A percentile compares a stretch with the other conserved stretches of the same genome.
Evolutionary conservation across 2,888 invertebrate genomes (phyloP).

Genomic region (Drosophila rellima): DNA sequence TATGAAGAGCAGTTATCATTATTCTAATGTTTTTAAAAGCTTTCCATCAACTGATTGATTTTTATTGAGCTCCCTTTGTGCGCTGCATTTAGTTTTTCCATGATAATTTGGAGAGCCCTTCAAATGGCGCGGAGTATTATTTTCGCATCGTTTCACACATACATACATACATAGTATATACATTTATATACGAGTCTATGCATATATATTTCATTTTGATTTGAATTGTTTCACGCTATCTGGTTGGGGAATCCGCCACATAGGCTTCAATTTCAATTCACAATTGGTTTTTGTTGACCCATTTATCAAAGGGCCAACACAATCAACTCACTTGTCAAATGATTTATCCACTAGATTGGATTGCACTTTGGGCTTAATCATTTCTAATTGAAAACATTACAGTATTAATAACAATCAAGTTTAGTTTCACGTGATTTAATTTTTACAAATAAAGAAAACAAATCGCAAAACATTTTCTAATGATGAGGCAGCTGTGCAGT

Average conservation of each 20-base stretch:
- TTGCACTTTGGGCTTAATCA: neutral
- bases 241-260: neutral
- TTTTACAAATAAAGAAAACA: too few species aligned
- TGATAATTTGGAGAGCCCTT: constrained; percentile 14
- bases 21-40: constrained; percentile 68
- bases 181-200: constrained; percentile 9
- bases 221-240: constrained; percentile 27
- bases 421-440: neutral
- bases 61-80: constrained; percentile 29
- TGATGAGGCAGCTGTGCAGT: too few species aligned
- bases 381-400: neutral
- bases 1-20: constrained; percentile 34
- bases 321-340: constrained; percentile 2
- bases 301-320: constrained; percentile 17
- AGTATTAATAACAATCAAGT: neutral
- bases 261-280: constrained; percentile 18
- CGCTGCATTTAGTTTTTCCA: constrained; percentile 3
- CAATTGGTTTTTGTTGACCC: constrained; percentile 35
- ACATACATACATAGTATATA: constrained; percentile 4
- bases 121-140: constrained; percentile 33
- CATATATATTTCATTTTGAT: constrained; percentile 35
- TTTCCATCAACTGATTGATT: constrained; percentile 73
- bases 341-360: constrained; percentile 8
- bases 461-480: too few species aligned
- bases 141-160: constrained; percentile 38